Evolutionary conservation across 2,797 vertebrate genomes (phyloP), one percentile per base, ranked within the genome.

Genomic region (Galago senegalensis): DNA sequence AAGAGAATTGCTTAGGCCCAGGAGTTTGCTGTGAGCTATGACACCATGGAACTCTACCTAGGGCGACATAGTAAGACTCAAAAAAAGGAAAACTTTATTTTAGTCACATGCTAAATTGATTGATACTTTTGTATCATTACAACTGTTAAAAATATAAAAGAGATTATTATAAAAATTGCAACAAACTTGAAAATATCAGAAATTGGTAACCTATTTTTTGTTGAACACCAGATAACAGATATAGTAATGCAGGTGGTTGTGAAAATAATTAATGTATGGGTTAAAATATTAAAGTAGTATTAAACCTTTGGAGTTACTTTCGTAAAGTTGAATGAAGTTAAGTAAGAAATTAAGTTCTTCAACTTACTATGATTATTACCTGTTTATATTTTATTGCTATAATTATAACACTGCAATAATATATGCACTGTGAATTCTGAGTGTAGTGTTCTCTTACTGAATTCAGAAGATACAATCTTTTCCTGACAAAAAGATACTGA

Each of bases 281-380:
- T 76, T 96, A 23, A 87, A 88, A 73, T 86, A 65, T 85, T 88
- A 81, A 84, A 88, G 21, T 75, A 88, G 37, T 83, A 61, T 63
- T 85, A 70, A 87, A 21, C 14, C 31, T 7, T 70, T 76, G 34
- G 25, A 91, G 23, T 40, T 69, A 73, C 72, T 95, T 96, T 89
- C 76, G 0, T 70, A 83, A 85, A 90, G 37, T 75, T 92, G 81
- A 83, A 61, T 85, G 34, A 93, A 85, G 89, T 96, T 88, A 81
- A 88, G 56, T 95, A 40, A 95, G 58, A 84, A 84, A 85, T 83
- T 85, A 85, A 84, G 17, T 77, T 86, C 34, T 83, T 81, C 86
- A n/a, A 60, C 21, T 93, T 93, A 40, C 7, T 87, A 3, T 77
- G 60, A 84, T 93, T 61, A 31, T 90, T 63, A 21, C 60, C 67